A percentile compares a stretch with the other conserved stretches of the same genome.
Conservation (phyloP, 2,797 vertebrate species). For the Eulemur rubriventer region DNA sequence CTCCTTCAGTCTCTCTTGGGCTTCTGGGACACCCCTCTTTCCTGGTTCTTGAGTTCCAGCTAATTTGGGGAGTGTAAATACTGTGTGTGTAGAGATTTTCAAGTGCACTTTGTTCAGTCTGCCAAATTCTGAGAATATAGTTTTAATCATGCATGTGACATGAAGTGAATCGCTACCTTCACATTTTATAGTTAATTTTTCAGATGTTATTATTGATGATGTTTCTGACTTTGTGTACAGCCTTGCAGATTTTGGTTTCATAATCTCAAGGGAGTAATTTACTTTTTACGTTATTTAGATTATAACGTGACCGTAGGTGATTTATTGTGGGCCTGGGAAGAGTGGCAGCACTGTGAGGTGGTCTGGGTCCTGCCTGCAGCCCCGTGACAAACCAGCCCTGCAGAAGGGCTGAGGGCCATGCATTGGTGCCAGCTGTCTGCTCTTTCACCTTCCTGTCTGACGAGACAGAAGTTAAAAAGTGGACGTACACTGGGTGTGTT, state of each 20-base stretch:
- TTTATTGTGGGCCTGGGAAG: neutral
- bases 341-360: neutral
- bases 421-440: fast-evolving
- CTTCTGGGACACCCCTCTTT: neutral
- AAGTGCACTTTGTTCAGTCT: neutral
- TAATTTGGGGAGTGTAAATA: too few species aligned
- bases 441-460: neutral
- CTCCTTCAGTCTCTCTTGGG: neutral
- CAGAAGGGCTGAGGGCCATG: neutral
- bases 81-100: neutral
- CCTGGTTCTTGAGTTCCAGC: neutral
- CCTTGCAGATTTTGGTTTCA: neutral
- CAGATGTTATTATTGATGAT: fast-evolving
- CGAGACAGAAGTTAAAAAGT: neutral
- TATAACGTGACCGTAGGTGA: neutral
- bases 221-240: neutral
- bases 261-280: neutral
- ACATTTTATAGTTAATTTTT: neutral
- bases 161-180: neutral
- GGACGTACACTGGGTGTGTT: fast-evolving
- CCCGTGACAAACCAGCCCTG: neutral
- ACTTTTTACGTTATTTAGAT: neutral
- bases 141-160: neutral
- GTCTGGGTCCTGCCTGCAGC: neutral
- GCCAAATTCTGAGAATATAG: neutral